Evolutionary conservation across 2,797 vertebrate genomes (phyloP).

Genomic region (Acanthurus tractus): DNA sequence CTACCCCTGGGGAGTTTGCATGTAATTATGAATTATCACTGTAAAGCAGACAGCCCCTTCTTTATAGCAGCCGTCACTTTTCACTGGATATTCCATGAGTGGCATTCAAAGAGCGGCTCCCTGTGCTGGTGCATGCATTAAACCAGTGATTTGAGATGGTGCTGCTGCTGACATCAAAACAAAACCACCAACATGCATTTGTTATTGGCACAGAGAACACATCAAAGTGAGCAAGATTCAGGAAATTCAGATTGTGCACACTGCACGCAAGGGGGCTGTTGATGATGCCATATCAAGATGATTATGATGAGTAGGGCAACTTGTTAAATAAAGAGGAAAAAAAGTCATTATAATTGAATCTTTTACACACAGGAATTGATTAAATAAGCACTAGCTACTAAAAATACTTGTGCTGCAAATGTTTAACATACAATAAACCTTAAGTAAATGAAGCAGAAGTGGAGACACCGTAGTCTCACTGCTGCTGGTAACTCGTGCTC

Average conservation of each 20-base stretch:
- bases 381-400: not conserved
- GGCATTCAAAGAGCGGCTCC: conserved; percentile 50
- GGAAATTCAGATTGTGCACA: not conserved
- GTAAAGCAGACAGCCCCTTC: conserved; percentile 58
- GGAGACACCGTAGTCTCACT: not conserved
- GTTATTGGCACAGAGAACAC: conserved; percentile 9
- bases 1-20: conserved; percentile 69
- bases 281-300: conserved; percentile 8
- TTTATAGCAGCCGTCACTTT: conserved; percentile 50
- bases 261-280: not conserved
- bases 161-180: conserved; percentile 54
- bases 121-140: conserved; percentile 30
- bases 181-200: conserved; percentile 32
- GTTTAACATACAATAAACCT: not conserved
- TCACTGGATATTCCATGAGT: conserved; percentile 50
- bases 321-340: not conserved
- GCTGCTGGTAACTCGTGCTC: no score
- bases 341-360: not conserved
- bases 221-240: conserved; percentile 30
- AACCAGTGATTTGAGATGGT: conserved; percentile 54
- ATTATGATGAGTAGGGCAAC: conserved; percentile 4
- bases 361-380: not conserved
- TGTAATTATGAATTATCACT: conserved; percentile 80
- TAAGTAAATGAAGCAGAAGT: not conserved
- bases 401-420: no score